Percentiles rank a stretch among this genome's conserved stretches.
Evolutionary conservation across 2,113 vertebrate species (phyloP).

Genomic region (Chrysemys picta): DNA sequence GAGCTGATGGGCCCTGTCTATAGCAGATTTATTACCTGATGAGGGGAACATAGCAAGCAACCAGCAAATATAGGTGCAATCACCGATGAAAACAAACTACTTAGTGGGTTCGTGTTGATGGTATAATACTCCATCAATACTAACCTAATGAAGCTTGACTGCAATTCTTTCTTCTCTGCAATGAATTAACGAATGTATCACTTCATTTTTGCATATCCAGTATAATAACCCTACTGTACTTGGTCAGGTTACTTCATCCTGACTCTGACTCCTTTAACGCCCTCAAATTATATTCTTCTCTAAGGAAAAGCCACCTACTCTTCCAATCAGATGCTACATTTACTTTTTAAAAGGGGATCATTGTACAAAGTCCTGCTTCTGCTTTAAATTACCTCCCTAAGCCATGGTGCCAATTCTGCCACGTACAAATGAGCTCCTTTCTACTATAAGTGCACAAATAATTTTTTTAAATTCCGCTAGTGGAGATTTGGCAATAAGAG

Average conservation of each 20-base stretch:
- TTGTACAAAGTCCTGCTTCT: neutral
- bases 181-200: neutral
- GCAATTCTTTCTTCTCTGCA: conserved; percentile 4
- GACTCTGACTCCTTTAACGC: neutral
- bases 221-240: neutral
- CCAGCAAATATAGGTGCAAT: neutral
- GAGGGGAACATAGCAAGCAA: neutral
- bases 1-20: neutral
- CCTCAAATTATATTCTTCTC: neutral
- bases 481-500: conserved; percentile 50
- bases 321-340: neutral
- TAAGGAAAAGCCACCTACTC: neutral
- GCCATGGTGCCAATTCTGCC: conserved; percentile 4
- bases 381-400: conserved; percentile 28
- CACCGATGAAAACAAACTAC: neutral
- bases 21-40: neutral
- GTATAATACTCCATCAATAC: neutral
- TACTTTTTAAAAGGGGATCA: neutral
- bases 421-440: neutral
- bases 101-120: neutral
- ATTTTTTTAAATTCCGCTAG: conserved; percentile 37
- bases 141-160: neutral
- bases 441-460: conserved; percentile 12
- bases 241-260: neutral
- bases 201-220: neutral